phyloP scores from a whole-genome alignment of 2,888 invertebrate genomes.

The Apotomis turbidana region DNA sequence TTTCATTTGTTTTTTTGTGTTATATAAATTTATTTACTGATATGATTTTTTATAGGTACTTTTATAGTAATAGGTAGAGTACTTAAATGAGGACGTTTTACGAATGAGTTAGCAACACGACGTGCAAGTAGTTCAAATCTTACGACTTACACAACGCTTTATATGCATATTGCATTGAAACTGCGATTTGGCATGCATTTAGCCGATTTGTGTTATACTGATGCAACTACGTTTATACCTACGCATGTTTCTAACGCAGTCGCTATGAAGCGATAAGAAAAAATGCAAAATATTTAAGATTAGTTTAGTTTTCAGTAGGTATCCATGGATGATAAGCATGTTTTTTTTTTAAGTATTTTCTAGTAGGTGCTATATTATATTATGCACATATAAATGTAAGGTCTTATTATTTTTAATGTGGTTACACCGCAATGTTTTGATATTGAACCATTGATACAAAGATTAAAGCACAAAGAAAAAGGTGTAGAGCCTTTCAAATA shows the following conservation, averaged over 20 bases:
- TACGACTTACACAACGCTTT: conserved; percentile 2
- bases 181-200: conserved; percentile 37
- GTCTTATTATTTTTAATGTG: no score
- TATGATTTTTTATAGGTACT: no score
- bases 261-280: conserved; percentile 34
- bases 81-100: not conserved
- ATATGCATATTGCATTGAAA: conserved; percentile 25
- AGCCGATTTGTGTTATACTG: conserved; percentile 9
- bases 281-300: conserved; percentile 16
- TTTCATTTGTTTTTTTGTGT: no score
- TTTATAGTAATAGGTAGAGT: no score
- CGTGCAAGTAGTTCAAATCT: conserved; percentile 8
- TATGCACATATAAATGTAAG: no score
- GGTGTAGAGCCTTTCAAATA: no score
- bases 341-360: not conserved
- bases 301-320: conserved; percentile 1
- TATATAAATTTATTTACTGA: no score
- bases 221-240: conserved; percentile 1
- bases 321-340: conserved; percentile 8
- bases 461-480: no score
- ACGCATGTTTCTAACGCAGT: conserved; percentile 8
- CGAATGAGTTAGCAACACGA: conserved; percentile 3
- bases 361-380: no score
- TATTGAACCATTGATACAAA: no score
- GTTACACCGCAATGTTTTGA: no score